Evolutionary conservation across 2,888 invertebrate species (phyloP), one percentile per base, ranked within the genome.

Genomic region (Aporophyla lueneburgensis): DNA sequence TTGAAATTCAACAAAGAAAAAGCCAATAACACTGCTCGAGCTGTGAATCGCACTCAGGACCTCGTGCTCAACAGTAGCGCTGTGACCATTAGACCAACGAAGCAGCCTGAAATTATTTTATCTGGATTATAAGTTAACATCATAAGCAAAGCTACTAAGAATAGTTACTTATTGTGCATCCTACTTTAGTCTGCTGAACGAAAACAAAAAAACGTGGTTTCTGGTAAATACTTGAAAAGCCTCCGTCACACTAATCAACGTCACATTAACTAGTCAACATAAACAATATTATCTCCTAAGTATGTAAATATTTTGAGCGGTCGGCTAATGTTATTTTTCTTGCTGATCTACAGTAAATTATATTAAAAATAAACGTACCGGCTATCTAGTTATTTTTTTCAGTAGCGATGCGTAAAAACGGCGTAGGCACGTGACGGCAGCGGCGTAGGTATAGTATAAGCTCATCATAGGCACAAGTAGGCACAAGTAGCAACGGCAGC

Each of bases 271-370:
- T 21, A 61, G 54, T 68, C 68, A 63, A 51, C 58, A 58, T 71
- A 71, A 79, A 71, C 33, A 66, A 16, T 65, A 21, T 74, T 81
- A 75, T 81, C 75, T 46, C 16, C 6, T 51, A 43, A 16, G 14
- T 16, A 33, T 16, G 65, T 74, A n/a, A 40, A 67, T 63, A 74
- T 79, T 62, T n/a, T 33, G 10, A 61, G 21, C 7, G 24, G 33
- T 24, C 24, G 6, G 61, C 62, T 40, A 7, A 19, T 19, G 14
- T 9, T 33, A 33, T 76, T 76, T 59, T n/a, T 51, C 14, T 66
- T 68, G 33, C 21, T 49, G 65, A 76, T 76, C 43, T 43, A 12
- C 9, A 65, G 40, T 16, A 27, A 51, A 63, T 14, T 46, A 46
- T 58, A 59, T 3, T 43, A 46, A 49, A 40, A 61, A 43, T 33